Base-by-base conservation (phyloP, 2,888 invertebrate species). In the Diaphora mendica region DNA sequence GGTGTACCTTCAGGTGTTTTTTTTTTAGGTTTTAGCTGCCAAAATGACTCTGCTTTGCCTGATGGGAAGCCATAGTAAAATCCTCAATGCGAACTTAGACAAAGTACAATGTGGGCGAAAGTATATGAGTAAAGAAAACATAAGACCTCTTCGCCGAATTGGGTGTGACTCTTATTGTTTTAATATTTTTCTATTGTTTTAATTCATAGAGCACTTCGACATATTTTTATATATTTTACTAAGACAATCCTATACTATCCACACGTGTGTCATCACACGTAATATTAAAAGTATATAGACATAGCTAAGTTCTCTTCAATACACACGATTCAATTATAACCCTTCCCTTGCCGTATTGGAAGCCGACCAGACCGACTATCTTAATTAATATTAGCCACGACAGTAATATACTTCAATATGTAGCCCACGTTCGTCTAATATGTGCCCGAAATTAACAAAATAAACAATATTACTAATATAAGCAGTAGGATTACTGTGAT, bases 401-500 rank as follows among this genome's bases (percentile, higher is more conserved):
- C 33, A 23, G 33, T 20, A 15, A 51, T 33, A 51, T 55, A 64
- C 23, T 64, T 13, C 20, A 35, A 26, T 15, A 33, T 64, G 42
- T 64, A 62, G 30, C 3, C 17, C 44, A 70, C 59, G 62, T 70
- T 64, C 59, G 33, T 39, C 13, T 11, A 64, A 15, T 7, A 15
- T 64, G n/a, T 48, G 70, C 70, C 30, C 48, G 30, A 44, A 39
- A 62, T 44, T 30, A 64, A 39, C 33, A 42, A 48, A 64, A 30
- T 64, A 62, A 62, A 70, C 42, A 70, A 70, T 70, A 70, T 68
- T 68, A 59, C 51, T 39, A 55, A 55, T 55, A 59, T 59, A 59
- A 59, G 13, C 26, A 59, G 26, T 26, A 26, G 0, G 62, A 30
- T 26, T 30, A 33, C 15, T 59, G 44, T 3, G n/a, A 39, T 35